Conservation (phyloP, 1,140 invertebrate species). For the Diabrotica virgifera region DNA sequence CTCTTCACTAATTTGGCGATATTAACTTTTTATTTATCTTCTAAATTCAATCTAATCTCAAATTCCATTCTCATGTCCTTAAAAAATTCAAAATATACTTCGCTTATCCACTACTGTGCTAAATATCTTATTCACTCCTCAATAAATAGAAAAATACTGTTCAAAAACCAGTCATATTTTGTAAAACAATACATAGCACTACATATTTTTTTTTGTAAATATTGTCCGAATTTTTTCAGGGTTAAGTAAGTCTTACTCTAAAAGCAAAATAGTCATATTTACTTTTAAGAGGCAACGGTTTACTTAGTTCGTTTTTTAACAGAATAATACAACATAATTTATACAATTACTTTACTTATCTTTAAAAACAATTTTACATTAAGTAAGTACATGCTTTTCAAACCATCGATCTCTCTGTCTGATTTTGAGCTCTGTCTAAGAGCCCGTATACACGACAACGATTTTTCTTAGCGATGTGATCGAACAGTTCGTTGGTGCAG, state of each 20-base stretch:
- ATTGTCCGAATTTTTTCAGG: conserved; percentile 13
- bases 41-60: no score
- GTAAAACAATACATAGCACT: conserved; percentile 15
- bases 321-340: neutral
- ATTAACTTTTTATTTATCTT: no score
- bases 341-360: no score
- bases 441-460: no score
- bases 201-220: conserved; percentile 6
- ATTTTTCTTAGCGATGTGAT: no score
- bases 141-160: conserved; percentile 15
- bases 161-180: conserved; percentile 16
- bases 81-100: neutral
- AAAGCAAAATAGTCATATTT: neutral
- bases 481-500: no score
- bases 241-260: conserved; percentile 4
- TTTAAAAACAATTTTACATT: no score
- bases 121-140: conserved; percentile 1
- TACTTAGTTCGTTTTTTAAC: neutral
- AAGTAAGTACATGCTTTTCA: no score
- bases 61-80: neutral
- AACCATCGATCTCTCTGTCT: no score
- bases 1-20: no score
- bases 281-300: neutral
- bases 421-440: no score
- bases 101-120: neutral